A percentile compares a stretch with the other conserved stretches of the same genome.
phyloP scores from a whole-genome alignment of 2,888 invertebrate genomes.

The Campaea margaritaria region DNA sequence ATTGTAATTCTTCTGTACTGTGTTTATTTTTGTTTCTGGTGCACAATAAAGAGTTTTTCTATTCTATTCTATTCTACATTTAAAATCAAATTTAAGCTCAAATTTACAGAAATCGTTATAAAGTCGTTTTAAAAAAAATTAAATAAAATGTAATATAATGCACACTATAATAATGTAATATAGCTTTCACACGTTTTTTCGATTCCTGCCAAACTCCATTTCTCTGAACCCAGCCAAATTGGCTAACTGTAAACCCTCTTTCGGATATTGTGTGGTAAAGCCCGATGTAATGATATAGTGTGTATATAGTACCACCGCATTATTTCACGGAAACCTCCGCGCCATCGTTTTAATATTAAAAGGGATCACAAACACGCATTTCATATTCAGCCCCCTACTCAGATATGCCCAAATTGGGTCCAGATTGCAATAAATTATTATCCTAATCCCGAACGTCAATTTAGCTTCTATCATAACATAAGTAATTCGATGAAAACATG shows the following conservation, averaged over 20 bases:
- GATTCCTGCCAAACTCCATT: no score
- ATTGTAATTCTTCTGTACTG: no score
- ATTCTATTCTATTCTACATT: no score
- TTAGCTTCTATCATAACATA: constrained; percentile 1
- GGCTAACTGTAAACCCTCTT: constrained; percentile 20
- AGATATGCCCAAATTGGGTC: constrained; percentile 19
- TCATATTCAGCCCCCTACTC: constrained; percentile 20
- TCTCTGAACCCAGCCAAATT: constrained; percentile 19
- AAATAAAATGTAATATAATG: no score
- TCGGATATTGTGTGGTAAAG: constrained; percentile 3
- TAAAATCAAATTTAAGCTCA: no score
- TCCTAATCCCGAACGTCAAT: constrained; percentile 3
- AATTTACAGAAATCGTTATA: no score
- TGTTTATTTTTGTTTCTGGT: no score
- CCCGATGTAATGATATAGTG: constrained; percentile 25
- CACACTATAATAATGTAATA: no score
- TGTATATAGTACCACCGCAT: constrained; percentile 7
- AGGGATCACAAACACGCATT: constrained; percentile 25
- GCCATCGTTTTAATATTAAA: constrained; percentile 30
- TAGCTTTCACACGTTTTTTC: no score
- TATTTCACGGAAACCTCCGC: constrained; percentile 25
- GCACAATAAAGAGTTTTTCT: no score
- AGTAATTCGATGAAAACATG: constrained; percentile 14
- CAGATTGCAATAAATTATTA: constrained; percentile 31
- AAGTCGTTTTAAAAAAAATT: no score